A percentile compares a stretch with the other conserved stretches of the same genome.
Conservation (phyloP, 2,113 vertebrate species). For the Apaloderma vittatum region DNA sequence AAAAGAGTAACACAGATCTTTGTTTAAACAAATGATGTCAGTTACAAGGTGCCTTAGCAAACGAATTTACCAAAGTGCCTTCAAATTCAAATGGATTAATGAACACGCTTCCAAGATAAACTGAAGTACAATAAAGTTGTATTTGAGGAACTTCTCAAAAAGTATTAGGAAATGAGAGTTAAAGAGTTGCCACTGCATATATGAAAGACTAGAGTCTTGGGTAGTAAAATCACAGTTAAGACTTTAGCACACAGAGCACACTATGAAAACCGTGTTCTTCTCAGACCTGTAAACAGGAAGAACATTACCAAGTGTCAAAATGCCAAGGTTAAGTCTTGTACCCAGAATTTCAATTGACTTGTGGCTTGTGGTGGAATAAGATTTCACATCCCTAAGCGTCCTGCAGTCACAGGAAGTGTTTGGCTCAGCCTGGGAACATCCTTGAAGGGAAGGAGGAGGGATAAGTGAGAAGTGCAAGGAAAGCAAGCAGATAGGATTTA, state of each 20-base stretch:
- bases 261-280: background rate
- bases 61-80: background rate
- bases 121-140: background rate
- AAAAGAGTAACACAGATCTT: background rate
- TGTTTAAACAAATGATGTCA: background rate
- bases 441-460: background rate
- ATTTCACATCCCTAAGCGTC: background rate
- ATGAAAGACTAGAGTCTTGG: background rate
- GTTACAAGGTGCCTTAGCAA: background rate
- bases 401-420: background rate
- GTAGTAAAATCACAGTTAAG: background rate
- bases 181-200: background rate
- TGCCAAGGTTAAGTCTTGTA: background rate
- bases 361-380: background rate
- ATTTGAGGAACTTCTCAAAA: background rate
- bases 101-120: background rate
- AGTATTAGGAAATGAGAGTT: background rate
- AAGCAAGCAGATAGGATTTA: background rate
- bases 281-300: background rate
- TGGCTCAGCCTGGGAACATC: background rate
- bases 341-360: background rate
- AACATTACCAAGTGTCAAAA: background rate
- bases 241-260: background rate
- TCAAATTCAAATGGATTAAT: constrained; percentile 21
- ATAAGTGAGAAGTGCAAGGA: background rate